Evolutionary conservation across 37 sponge, comb jelly and placozoan genomes (phyloP).

Genomic region (Sycon ciliatum): DNA sequence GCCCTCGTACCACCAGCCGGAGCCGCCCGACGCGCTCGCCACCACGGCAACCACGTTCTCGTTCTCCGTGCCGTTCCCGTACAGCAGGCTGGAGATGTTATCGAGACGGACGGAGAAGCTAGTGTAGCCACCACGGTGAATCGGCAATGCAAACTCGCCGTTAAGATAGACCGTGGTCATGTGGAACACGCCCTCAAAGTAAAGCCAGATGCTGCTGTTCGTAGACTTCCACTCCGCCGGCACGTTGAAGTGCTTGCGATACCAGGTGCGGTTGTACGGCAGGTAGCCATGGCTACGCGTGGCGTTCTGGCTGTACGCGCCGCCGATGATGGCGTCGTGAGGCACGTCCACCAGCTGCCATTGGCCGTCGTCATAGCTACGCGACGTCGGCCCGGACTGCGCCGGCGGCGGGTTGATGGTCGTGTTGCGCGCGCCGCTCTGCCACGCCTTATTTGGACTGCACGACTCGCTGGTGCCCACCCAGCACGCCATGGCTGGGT

Average conservation of each 20-base stretch:
- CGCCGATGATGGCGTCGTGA: neutral
- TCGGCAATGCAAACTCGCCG: conserved; percentile 16
- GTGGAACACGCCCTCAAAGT: conserved; percentile 42
- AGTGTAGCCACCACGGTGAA: conserved; percentile 42
- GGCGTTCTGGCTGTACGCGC: neutral
- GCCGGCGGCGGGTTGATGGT: conserved; percentile 24
- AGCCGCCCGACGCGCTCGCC: conserved; percentile 18
- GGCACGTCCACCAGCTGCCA: neutral
- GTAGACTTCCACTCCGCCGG: neutral
- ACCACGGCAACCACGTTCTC: conserved; percentile 39
- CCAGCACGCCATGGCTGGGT: conserved; percentile 32
- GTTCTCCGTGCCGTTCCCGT: conserved; percentile 31
- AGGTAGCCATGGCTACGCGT: neutral
- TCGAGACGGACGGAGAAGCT: conserved; percentile 48
- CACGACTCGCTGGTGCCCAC: conserved; percentile 35
- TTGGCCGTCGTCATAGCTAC: too few species aligned
- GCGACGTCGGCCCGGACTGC: too few species aligned
- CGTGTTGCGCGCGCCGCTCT: conserved; percentile 34
- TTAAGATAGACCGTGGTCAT: conserved; percentile 27
- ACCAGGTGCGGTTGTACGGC: neutral
- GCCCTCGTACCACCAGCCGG: conserved; percentile 57
- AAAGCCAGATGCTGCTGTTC: conserved; percentile 31
- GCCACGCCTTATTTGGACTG: conserved; percentile 18
- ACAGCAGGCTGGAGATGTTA: conserved; percentile 23
- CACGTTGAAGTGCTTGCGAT: conserved; percentile 5